Evolutionary conservation across 2,797 vertebrate species (phyloP), one percentile per base, ranked within the genome.

Genomic region (Hydrophis major): DNA sequence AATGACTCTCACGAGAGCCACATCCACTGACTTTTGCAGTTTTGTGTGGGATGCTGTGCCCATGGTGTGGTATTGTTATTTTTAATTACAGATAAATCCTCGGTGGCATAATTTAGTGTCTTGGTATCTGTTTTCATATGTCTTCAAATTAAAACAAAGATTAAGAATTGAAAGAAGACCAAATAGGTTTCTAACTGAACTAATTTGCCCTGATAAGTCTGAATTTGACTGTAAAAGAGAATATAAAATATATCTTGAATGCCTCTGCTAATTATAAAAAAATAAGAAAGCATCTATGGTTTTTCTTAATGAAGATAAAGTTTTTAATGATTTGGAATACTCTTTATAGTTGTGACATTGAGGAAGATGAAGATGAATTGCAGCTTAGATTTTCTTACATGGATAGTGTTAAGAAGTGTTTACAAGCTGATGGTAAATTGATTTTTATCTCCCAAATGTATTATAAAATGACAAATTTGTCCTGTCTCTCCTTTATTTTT

Each of bases 131-230:
- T 14, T 87, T 92, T 28, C 32, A 74, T 32, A 32, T 37, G 16
- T 37, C 16, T 74, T 74, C 69, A 74, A 74, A 74, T 74, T 74
- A 37, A 74, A 74, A 74, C 69, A 37, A 69, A 69, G 14, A 32
- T 32, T 74, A 92, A 93, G 86, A 55, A 92, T 91, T 94, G 90
- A 90, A n/a, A 8, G 92, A 92, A 90, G 95, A 37, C 13, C 32
- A 69, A 61, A 16, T 69, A n/a, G 28, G 28, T 78, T 78, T 78
- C 18, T 37, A 78, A 78, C 32, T 78, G 69, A 78, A 78, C 32
- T 22, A 78, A 83, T 83, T 83, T 83, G 42, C 74, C 10, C 20
- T 47, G 10, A 47, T 47, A 37, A 47, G 37, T 12, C 10, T 83
- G 74, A 83, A 47, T 83, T 83, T 83, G 37, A 11, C 37, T 20